Evolutionary conservation across 64 coral and sea anemone species (phyloP).

Genomic region (Pocillopora damicornis): DNA sequence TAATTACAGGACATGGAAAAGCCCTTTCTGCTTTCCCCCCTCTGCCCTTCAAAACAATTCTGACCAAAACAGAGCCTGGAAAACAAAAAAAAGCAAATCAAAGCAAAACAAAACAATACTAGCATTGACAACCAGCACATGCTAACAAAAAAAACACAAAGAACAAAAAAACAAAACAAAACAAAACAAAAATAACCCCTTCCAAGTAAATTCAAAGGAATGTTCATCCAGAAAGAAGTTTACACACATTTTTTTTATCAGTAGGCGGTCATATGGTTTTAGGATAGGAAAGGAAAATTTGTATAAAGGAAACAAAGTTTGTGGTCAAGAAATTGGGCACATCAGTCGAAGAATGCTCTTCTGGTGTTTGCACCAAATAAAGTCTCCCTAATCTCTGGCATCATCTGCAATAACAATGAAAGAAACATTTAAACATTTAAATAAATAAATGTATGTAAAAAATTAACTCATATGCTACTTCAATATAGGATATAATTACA

Average conservation of each 20-base stretch:
- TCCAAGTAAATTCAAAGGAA: neutral
- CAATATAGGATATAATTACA: neutral
- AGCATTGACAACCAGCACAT: neutral
- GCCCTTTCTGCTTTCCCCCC: too few relatives aligned
- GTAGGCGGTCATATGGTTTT: neutral
- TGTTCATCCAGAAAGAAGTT: neutral
- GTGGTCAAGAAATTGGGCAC: neutral
- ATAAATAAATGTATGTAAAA: too few relatives aligned
- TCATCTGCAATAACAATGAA: conserved; percentile 70
- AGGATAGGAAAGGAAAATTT: too few relatives aligned
- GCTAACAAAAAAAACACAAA: neutral
- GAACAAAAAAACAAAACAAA: neutral
- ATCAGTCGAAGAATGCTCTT: conserved; percentile 74
- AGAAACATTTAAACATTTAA: conserved; percentile 1
- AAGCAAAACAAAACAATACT: neutral
- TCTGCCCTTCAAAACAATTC: too few relatives aligned
- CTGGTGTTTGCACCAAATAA: conserved; percentile 78
- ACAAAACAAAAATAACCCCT: neutral
- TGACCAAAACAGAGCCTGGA: too few relatives aligned
- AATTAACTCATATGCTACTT: too few relatives aligned
- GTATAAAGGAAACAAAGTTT: neutral
- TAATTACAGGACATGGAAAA: too few relatives aligned
- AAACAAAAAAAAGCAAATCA: neutral
- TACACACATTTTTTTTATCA: neutral
- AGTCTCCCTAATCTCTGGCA: conserved; percentile 92